Conservation (phyloP, 2,888 invertebrate genomes). For the Cryptus armator region DNA sequence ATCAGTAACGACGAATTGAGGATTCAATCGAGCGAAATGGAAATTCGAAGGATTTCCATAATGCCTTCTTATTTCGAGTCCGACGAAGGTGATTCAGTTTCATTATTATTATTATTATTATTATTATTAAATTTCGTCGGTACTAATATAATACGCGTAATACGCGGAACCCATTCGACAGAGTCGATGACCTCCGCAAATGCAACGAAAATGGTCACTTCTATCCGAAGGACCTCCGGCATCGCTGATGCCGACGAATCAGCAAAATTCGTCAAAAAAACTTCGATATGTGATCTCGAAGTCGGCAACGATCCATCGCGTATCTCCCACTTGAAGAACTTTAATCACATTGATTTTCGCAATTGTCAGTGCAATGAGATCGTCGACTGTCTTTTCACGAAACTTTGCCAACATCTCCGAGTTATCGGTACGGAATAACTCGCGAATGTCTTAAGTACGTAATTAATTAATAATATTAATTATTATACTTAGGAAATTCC, state of each 20-base stretch:
- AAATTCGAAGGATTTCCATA: constrained; percentile 47
- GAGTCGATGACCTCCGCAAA: constrained; percentile 36
- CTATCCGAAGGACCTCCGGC: background rate
- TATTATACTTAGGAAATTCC: constrained; percentile 60
- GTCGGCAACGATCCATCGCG: constrained; percentile 54
- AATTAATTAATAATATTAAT: background rate
- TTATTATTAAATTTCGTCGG: background rate
- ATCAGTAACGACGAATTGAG: constrained; percentile 16
- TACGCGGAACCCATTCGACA: background rate
- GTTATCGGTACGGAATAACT: constrained; percentile 64
- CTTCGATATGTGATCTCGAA: background rate
- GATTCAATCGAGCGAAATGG: background rate
- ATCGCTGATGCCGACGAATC: background rate
- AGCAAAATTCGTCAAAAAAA: constrained; percentile 11
- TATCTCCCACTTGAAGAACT: constrained; percentile 60
- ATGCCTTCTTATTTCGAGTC: constrained; percentile 39
- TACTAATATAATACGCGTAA: background rate
- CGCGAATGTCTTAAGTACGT: background rate
- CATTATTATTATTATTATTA: background rate
- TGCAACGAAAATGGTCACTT: background rate
- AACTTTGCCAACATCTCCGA: constrained; percentile 69
- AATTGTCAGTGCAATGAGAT: constrained; percentile 74
- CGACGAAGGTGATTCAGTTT: constrained; percentile 19
- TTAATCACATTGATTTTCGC: constrained; percentile 73
- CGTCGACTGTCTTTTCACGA: constrained; percentile 70